A percentile compares a stretch with the other conserved stretches of the same genome.
Evolutionary conservation across 2,113 vertebrate genomes (phyloP).

Genomic region (Melanostigma gelatinosum): DNA sequence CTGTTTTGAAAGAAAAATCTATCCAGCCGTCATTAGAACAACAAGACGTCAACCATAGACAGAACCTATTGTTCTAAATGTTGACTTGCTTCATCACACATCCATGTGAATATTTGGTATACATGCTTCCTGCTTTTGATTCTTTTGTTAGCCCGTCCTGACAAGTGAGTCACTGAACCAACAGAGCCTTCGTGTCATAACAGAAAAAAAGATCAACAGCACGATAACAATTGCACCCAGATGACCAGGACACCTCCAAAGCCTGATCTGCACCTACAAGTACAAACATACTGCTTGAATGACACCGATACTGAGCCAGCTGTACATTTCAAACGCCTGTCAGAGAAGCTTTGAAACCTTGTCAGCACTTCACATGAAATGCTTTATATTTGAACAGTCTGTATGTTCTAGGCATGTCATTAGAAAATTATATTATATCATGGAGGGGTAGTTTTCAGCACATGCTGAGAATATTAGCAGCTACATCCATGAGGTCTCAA

Average conservation of each 20-base stretch:
- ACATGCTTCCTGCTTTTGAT: conserved; percentile 15
- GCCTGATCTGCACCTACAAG: conserved; percentile 29
- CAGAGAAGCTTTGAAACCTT: conserved; percentile 30
- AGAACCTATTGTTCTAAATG: not conserved
- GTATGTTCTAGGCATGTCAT: conserved; percentile 3
- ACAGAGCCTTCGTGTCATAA: conserved; percentile 53
- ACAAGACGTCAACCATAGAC: conserved; percentile 6
- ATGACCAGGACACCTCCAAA: conserved; percentile 22
- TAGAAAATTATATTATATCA: conserved; percentile 9
- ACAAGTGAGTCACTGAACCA: conserved; percentile 59
- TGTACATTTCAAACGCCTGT: conserved; percentile 16
- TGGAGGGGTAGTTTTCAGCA: not conserved
- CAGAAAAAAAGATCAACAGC: conserved; percentile 28
- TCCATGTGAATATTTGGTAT: conserved; percentile 15
- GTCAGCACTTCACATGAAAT: conserved; percentile 3
- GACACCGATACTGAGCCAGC: conserved; percentile 44
- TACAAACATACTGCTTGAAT: conserved; percentile 22
- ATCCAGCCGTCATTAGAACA: not conserved
- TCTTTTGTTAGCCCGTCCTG: conserved; percentile 38
- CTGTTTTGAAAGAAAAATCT: conserved; percentile 18
- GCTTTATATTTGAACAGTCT: not conserved
- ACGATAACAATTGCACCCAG: conserved; percentile 12
- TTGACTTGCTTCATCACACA: conserved; percentile 1
- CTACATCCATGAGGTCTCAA: not conserved
- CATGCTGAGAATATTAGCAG: not conserved